Percentiles rank a stretch among this genome's conserved stretches.
These are phyloP conservation scores for Drosophila ambigua DNA, from an alignment of 1,140 invertebrate genomes.

Conservation along the genomic window DNA sequence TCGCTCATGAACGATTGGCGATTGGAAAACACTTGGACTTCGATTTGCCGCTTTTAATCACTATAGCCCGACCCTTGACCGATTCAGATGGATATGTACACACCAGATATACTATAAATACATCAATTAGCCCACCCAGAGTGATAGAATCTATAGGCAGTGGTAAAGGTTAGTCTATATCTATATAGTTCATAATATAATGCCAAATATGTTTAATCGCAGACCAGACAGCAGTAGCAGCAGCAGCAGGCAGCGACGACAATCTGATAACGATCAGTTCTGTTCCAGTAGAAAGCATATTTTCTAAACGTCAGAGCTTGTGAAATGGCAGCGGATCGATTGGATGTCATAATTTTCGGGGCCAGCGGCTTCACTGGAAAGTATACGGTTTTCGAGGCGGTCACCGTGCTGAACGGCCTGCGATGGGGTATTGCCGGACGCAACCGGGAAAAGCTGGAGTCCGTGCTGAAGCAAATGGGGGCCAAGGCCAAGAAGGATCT, in stretches of 20 bases:
- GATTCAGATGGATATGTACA: too few relatives aligned
- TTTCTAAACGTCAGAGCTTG: constrained; percentile 6
- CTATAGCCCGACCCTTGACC: too few relatives aligned
- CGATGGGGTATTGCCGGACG: constrained; percentile 80
- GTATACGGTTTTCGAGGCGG: constrained; percentile 88
- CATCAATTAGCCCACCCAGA: neutral
- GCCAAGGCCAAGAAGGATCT: constrained; percentile 86
- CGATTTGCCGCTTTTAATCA: too few relatives aligned
- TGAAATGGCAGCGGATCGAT: constrained; percentile 79
- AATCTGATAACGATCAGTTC: constrained; percentile 24
- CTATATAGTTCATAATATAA: neutral
- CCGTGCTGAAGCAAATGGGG: constrained; percentile 86
- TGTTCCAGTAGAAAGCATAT: neutral
- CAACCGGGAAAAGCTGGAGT: constrained; percentile 87
- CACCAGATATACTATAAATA: constrained; percentile 13
- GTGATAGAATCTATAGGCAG: neutral
- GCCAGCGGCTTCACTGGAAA: constrained; percentile 94
- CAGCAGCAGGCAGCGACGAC: neutral
- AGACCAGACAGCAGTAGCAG: neutral
- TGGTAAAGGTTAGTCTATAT: neutral
- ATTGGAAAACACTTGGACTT: too few relatives aligned
- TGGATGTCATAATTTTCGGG: constrained; percentile 92
- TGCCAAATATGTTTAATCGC: neutral
- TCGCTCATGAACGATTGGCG: too few relatives aligned
- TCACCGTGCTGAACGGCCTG: constrained; percentile 84